These are phyloP conservation scores for Escarpia spicata DNA, from an alignment of 2,888 invertebrate genomes.

Conservation along the genomic window DNA sequence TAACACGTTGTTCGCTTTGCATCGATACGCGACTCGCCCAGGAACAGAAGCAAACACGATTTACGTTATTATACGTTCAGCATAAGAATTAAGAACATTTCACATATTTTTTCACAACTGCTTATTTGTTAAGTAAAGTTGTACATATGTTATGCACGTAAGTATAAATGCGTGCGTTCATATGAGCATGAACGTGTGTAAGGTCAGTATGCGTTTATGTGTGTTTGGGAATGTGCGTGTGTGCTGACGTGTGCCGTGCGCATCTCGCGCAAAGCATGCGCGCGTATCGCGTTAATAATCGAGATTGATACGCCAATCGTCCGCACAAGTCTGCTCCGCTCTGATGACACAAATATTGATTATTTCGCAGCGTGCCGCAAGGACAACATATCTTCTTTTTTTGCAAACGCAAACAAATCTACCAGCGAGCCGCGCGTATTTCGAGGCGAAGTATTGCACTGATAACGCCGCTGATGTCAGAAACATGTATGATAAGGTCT, in stretches of 20 bases:
- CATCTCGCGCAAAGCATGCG: neutral
- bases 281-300: neutral
- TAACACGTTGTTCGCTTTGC: neutral
- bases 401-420: neutral
- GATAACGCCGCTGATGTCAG: neutral
- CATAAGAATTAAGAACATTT: no score
- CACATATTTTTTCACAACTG: neutral
- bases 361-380: neutral
- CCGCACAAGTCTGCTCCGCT: neutral
- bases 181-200: neutral
- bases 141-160: neutral
- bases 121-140: neutral
- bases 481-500: neutral
- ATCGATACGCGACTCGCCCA: no score
- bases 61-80: no score
- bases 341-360: neutral
- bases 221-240: neutral
- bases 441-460: neutral
- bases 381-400: neutral
- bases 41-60: no score
- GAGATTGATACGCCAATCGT: neutral
- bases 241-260: neutral
- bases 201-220: neutral
- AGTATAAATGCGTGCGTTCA: neutral
- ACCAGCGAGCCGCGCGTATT: neutral